Evolutionary conservation across 1,140 invertebrate species (phyloP).

Genomic region (Drosophila hydei): DNA sequence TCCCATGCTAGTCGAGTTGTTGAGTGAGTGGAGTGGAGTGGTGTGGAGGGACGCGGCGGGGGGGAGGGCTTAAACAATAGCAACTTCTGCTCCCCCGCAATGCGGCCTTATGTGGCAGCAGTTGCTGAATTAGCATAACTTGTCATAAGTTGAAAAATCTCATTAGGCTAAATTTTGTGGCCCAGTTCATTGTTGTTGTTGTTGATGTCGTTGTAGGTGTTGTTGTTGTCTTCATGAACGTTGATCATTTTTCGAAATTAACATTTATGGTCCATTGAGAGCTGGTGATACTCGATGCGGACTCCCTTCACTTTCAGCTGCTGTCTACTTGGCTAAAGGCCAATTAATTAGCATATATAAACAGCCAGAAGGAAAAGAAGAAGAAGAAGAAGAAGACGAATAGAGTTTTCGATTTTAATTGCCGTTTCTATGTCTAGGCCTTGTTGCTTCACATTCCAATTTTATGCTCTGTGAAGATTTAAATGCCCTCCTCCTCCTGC

Average conservation of each 20-base stretch:
- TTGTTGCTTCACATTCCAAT: conserved; percentile 38
- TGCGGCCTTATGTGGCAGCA: conserved; percentile 53
- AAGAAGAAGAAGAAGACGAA: conserved; percentile 6
- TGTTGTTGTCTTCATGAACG: conserved; percentile 40
- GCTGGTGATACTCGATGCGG: conserved; percentile 23
- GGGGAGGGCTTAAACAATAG: conserved; percentile 24
- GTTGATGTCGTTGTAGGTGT: conserved; percentile 18
- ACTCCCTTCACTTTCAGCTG: conserved; percentile 15
- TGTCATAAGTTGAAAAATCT: conserved; percentile 83
- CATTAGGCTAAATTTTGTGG: conserved; percentile 69
- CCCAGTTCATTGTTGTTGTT: conserved; percentile 36
- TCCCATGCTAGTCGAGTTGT: background rate
- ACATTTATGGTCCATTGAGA: conserved; percentile 52
- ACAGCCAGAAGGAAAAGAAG: conserved; percentile 30
- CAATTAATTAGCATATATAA: conserved; percentile 79
- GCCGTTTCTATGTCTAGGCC: conserved; percentile 11
- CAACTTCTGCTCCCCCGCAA: conserved; percentile 43
- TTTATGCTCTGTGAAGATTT: conserved; percentile 33
- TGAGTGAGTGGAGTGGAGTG: background rate
- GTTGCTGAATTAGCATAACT: conserved; percentile 76
- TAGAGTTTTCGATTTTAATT: conserved; percentile 30
- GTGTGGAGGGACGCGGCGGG: background rate
- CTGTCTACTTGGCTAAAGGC: conserved; percentile 13
- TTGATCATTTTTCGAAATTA: conserved; percentile 72
- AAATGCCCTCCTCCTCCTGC: conserved; percentile 15